Conservation (phyloP, 2,888 invertebrate species). For the Drosophila suboccidentalis region DNA sequence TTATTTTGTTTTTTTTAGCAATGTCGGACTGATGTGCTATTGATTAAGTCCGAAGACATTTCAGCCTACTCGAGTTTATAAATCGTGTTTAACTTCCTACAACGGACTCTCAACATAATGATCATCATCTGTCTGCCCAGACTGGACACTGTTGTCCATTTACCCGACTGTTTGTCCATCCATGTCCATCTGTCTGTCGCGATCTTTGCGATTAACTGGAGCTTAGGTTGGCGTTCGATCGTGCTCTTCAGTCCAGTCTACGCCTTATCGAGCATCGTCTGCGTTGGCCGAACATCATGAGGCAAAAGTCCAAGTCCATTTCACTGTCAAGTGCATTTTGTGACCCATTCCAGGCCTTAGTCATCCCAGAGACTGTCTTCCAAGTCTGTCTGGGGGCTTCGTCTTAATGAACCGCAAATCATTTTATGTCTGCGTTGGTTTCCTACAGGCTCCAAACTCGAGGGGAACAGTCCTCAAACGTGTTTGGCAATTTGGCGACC, state of each 20-base stretch:
- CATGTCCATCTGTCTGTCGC: conserved; percentile 27
- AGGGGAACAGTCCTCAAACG: conserved; percentile 14
- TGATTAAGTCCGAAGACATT: neutral
- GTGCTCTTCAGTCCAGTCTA: conserved; percentile 30
- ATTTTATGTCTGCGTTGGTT: conserved; percentile 74
- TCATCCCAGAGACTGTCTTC: conserved; percentile 54
- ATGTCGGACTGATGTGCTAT: neutral
- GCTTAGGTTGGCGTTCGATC: conserved; percentile 50
- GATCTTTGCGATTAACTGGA: conserved; percentile 60
- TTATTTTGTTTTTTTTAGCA: neutral
- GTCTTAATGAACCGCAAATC: conserved; percentile 83
- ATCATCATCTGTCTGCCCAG: conserved; percentile 46
- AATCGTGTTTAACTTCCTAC: conserved; percentile 51
- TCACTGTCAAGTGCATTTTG: conserved; percentile 62
- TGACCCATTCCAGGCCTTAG: conserved; percentile 56
- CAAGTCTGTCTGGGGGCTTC: conserved; percentile 49
- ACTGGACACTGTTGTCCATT: conserved; percentile 15
- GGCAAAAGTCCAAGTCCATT: conserved; percentile 50
- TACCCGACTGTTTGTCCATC: conserved; percentile 2
- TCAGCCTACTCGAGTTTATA: conserved; percentile 33
- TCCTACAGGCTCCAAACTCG: conserved; percentile 11
- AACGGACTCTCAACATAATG: conserved; percentile 35
- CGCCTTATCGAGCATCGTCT: conserved; percentile 51
- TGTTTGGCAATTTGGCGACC: conserved; percentile 36
- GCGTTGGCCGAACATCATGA: conserved; percentile 53